A percentile compares a stretch with the other conserved stretches of the same genome.
These are phyloP conservation scores for Lordiphosa stackelbergi DNA, from an alignment of 1,140 invertebrate species.

Conservation along the genomic window DNA sequence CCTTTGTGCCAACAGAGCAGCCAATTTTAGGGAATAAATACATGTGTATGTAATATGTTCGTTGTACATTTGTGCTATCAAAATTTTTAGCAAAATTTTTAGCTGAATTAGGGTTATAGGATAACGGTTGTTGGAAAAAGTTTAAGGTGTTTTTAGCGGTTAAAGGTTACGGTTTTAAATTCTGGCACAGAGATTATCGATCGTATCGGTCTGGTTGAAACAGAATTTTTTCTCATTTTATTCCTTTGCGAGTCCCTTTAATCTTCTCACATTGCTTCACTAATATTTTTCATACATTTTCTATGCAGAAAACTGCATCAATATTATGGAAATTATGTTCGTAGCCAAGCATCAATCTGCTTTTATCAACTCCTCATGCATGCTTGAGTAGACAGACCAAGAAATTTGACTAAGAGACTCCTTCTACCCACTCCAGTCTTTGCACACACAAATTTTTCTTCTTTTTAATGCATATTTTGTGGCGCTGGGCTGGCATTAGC, in stretches of 20 bases:
- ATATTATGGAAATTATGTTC: constrained; percentile 27
- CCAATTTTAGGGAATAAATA: too few relatives aligned
- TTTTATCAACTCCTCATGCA: constrained; percentile 25
- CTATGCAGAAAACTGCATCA: constrained; percentile 30
- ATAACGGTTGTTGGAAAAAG: too few relatives aligned
- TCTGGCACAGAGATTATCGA: too few relatives aligned
- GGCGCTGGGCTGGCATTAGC: background rate
- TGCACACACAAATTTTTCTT: constrained; percentile 7
- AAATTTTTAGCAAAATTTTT: too few relatives aligned
- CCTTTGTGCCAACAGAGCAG: too few relatives aligned
- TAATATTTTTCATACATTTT: constrained; percentile 11
- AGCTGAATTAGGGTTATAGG: too few relatives aligned
- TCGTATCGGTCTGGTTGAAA: too few relatives aligned
- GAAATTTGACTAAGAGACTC: background rate
- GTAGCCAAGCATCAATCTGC: constrained; percentile 33
- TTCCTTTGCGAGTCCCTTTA: background rate
- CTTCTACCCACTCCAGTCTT: constrained; percentile 4
- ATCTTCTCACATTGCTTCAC: background rate
- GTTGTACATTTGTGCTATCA: too few relatives aligned
- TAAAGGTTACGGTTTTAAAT: too few relatives aligned
- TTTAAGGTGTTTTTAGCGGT: too few relatives aligned
- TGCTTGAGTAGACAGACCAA: constrained; percentile 7
- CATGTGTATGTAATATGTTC: too few relatives aligned
- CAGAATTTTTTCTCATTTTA: background rate
- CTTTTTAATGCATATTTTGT: constrained; percentile 47